These are phyloP conservation scores for Drosophila niveifrons DNA, from an alignment of 2,888 invertebrate genomes.

Conservation along the genomic window DNA sequence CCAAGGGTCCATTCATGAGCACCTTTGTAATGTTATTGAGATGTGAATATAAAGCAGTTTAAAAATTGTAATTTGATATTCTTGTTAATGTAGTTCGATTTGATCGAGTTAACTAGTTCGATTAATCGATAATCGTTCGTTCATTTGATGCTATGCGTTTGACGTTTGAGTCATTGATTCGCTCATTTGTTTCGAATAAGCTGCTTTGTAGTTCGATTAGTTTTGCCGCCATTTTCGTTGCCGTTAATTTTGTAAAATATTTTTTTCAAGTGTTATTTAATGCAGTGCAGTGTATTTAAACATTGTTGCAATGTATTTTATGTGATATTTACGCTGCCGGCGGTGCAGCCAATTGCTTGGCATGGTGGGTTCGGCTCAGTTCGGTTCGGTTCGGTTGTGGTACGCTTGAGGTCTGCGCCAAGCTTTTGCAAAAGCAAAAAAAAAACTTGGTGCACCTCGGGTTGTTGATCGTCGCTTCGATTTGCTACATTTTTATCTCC, in stretches of 20 bases:
- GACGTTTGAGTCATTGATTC: background rate
- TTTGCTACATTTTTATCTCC: slow-evolving; percentile 80
- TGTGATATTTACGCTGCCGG: slow-evolving; percentile 31
- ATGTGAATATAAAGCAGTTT: background rate
- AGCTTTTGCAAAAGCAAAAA: background rate
- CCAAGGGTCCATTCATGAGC: background rate
- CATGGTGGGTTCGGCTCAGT: slow-evolving; percentile 26
- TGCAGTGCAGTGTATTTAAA: slow-evolving; percentile 3
- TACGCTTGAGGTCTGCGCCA: background rate
- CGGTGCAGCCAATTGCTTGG: slow-evolving; percentile 64
- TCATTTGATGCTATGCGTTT: background rate
- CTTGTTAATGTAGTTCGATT: background rate
- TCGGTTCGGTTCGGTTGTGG: slow-evolving; percentile 24
- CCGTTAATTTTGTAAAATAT: background rate
- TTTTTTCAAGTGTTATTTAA: background rate
- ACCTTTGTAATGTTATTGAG: background rate
- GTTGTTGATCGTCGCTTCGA: slow-evolving; percentile 80
- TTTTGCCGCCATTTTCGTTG: background rate
- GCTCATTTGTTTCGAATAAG: background rate
- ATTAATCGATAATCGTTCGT: background rate
- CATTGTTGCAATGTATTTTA: background rate
- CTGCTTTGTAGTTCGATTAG: background rate
- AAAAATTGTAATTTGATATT: background rate
- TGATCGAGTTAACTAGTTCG: background rate
- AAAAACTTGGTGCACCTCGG: slow-evolving; percentile 56